Conservation (phyloP, 2,888 invertebrate species). For the Sycophila texana region DNA sequence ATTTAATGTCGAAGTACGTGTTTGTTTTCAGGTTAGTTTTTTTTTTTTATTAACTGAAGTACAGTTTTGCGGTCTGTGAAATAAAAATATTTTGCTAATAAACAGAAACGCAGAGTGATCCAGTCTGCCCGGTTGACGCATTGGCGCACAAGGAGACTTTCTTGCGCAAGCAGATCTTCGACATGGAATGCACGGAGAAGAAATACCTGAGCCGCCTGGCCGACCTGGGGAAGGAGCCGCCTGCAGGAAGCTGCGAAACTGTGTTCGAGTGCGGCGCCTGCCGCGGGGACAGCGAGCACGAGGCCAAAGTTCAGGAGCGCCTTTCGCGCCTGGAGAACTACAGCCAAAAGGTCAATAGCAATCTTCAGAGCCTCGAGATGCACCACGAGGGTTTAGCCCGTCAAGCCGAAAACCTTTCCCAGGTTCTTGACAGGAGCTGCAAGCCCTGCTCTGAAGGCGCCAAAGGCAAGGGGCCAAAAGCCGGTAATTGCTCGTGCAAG, state of each 20-base stretch:
- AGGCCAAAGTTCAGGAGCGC: constrained; percentile 7
- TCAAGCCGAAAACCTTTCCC: constrained; percentile 12
- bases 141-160: constrained; percentile 54
- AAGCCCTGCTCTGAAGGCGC: neutral
- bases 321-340: constrained; percentile 18
- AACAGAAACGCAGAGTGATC: no score
- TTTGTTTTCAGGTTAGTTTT: no score
- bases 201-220: constrained; percentile 43
- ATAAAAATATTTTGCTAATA: no score
- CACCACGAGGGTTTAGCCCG: constrained; percentile 7
- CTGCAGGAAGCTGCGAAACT: no score
- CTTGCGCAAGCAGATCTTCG: constrained; percentile 54
- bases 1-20: neutral
- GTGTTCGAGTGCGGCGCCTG: neutral
- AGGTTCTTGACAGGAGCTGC: constrained; percentile 3
- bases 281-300: neutral
- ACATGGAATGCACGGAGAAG: constrained; percentile 56
- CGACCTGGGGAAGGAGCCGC: neutral
- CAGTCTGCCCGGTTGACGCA: constrained; percentile 5
- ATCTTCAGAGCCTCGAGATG: constrained; percentile 12
- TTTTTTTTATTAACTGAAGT: no score
- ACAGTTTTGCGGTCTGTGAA: no score
- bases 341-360: constrained; percentile 9
- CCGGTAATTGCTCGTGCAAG: neutral
- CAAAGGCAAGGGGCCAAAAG: neutral